These are phyloP conservation scores for Phrynosoma blainvillii DNA, from an alignment of 2,113 vertebrate genomes.

Conservation along the genomic window DNA sequence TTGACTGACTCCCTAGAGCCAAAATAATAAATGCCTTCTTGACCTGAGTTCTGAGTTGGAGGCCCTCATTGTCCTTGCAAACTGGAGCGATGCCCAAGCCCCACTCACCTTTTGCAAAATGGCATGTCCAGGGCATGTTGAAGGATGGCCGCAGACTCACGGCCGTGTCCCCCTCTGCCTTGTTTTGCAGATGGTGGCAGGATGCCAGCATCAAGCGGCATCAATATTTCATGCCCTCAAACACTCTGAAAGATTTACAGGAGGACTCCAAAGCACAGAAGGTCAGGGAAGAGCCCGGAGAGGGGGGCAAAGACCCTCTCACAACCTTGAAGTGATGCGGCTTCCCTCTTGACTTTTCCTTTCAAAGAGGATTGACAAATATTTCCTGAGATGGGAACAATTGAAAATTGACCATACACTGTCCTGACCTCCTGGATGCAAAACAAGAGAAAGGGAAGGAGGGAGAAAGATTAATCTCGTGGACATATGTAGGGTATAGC, in stretches of 20 bases:
- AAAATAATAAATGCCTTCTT: neutral
- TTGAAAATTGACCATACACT: too few species aligned
- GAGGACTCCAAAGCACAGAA: neutral
- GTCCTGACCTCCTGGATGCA: neutral
- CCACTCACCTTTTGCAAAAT: neutral
- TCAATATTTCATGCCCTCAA: neutral
- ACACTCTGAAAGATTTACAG: neutral
- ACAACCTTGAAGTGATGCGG: too few species aligned
- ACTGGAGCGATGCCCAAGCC: neutral
- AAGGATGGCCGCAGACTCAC: too few species aligned
- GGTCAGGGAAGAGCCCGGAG: neutral
- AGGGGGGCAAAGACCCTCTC: neutral
- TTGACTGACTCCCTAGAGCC: neutral
- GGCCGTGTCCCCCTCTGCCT: neutral
- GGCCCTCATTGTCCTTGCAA: fast-evolving
- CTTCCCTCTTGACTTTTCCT: neutral
- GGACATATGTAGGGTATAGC: neutral
- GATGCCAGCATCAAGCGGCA: neutral
- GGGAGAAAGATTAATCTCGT: too few species aligned
- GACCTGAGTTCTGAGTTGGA: neutral
- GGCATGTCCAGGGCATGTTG: neutral
- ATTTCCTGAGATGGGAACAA: too few species aligned
- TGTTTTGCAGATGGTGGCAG: neutral
- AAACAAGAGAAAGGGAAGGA: too few species aligned
- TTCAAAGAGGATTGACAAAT: neutral